Percentiles rank a stretch among this genome's conserved stretches.
These are phyloP conservation scores for Scaptodrosophila lebanonensis DNA, from an alignment of 1,140 invertebrate species.

Conservation along the genomic window DNA sequence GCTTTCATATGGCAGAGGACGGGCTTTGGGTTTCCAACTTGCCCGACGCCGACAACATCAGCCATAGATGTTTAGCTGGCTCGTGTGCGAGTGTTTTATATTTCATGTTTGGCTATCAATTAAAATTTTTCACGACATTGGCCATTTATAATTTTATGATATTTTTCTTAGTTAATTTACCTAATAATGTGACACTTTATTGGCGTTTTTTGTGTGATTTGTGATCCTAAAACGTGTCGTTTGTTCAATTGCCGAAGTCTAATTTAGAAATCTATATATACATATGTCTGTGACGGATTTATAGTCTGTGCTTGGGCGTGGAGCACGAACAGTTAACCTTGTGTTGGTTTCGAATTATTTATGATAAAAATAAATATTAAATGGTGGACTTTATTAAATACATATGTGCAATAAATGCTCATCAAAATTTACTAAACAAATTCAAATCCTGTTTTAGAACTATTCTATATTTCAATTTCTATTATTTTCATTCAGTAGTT, in stretches of 20 bases:
- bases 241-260: slow-evolving; percentile 30
- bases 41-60: too few relatives aligned
- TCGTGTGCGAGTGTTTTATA: slow-evolving; percentile 27
- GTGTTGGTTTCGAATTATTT: too few relatives aligned
- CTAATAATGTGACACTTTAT: slow-evolving; percentile 63
- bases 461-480: too few relatives aligned
- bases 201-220: slow-evolving; percentile 42
- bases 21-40: too few relatives aligned
- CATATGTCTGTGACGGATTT: slow-evolving; percentile 18
- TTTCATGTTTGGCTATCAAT: slow-evolving; percentile 45
- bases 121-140: slow-evolving; percentile 58
- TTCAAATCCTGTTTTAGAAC: too few relatives aligned
- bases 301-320: slow-evolving; percentile 21
- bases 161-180: slow-evolving; percentile 34
- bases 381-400: too few relatives aligned
- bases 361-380: too few relatives aligned
- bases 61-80: slow-evolving; percentile 39
- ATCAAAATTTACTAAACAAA: too few relatives aligned
- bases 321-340: too few relatives aligned
- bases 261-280: slow-evolving; percentile 40
- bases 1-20: slow-evolving; percentile 25
- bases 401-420: too few relatives aligned
- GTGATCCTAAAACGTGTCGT: slow-evolving; percentile 48
- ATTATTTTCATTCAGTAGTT: too few relatives aligned
- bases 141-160: slow-evolving; percentile 59